Base-by-base conservation (phyloP, 2,888 invertebrate genomes). In the Nemoura dubitans region DNA sequence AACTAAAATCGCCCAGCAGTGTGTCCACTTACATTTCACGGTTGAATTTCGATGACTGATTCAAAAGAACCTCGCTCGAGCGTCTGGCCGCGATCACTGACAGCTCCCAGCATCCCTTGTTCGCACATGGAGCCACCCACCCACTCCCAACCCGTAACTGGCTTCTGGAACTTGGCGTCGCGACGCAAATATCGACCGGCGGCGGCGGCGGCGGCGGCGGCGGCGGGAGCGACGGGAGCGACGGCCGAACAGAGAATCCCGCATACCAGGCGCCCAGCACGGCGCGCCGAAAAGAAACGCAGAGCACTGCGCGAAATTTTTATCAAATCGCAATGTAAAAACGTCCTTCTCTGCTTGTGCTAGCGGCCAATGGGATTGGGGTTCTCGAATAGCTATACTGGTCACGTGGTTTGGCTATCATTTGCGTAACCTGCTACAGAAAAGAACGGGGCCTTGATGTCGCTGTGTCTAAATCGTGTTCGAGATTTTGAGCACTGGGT, bases 21-120 rank as follows among this genome's bases (percentile, higher is more conserved):
- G 59, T 21, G 14, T 59, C 59, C 59, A 59, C 59, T 3, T 14
- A 59, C 59, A 21, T 59, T 59, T 21, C 59, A 10, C 59, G 59
- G 59, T 21, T 2, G 16, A 59, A 10, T 1, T 21, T 59, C 59
- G 59, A 36, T 14, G 10, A 7, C 59, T 14, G 59, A 59, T 59
- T 59, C 59, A 59, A 59, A 59, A 59, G 59, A 59, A 59, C 59
- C 59, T 59, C 59, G 16, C 59, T 59, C 16, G 59, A 1, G 59
- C 59, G 59, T 10, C 59, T 59, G 21, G 59, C 59, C 59, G 59
- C 59, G 59, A 59, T 59, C 59, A 59, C 59, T 59, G 59, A 59
- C 59, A 59, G 59, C 59, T 59, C 59, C 59, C 59, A 59, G 59
- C 59, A 59, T 59, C 59, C 59, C 59, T 36, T 59, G 59, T 59